Percentiles rank a stretch among this genome's conserved stretches.
phyloP scores from a whole-genome alignment of 2,113 vertebrate genomes.

The Cygnus buccinator region DNA sequence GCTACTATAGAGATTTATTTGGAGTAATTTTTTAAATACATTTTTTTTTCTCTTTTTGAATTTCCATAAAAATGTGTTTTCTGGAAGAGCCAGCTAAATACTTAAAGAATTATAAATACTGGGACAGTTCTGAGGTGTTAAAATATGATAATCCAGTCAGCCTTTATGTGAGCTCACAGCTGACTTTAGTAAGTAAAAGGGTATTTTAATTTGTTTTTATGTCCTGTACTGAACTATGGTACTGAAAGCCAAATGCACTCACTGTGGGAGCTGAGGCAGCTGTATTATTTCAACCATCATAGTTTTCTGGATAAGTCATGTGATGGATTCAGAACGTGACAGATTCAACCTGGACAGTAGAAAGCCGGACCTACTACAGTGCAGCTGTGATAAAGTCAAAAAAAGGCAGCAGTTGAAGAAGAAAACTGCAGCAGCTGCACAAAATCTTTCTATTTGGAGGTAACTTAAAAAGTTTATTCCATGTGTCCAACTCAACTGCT shows the following conservation, averaged over 20 bases:
- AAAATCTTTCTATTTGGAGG: not conserved
- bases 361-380: not conserved
- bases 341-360: not conserved
- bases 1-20: not conserved
- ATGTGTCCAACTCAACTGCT: not conserved
- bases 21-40: not conserved
- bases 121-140: not conserved
- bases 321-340: too few species aligned
- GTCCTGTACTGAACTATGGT: not conserved
- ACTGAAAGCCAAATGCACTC: not conserved
- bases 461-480: constrained; percentile 8
- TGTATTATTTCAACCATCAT: not conserved
- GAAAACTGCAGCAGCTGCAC: not conserved
- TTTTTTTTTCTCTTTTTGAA: not conserved
- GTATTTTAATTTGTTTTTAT: not conserved
- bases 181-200: not conserved
- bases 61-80: not conserved
- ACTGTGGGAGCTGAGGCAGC: not conserved
- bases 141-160: not conserved
- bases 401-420: not conserved
- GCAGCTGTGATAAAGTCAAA: constrained; percentile 14
- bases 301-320: not conserved
- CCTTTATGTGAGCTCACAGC: not conserved
- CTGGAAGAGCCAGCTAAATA: not conserved
- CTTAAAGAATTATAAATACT: not conserved